Base-by-base conservation (phyloP, 2,113 vertebrate species). In the Stigmatopora argus region DNA sequence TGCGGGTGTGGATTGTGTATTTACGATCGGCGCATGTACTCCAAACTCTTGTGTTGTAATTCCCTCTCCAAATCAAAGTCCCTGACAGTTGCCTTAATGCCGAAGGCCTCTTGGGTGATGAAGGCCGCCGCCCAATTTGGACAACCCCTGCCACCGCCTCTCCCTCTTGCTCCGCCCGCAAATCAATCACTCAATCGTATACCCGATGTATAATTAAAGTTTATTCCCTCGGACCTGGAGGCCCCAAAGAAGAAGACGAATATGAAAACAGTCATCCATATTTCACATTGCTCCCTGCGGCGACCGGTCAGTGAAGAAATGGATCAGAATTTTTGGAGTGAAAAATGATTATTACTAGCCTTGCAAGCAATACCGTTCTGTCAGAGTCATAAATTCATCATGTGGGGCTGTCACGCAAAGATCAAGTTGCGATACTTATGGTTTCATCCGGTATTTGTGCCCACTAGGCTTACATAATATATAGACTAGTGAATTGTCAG, bases 11-110 rank as follows among this genome's bases (percentile, higher is more conserved):
- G 23, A 31, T 56, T 38, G 67, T 65, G 74, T 57, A 58, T 67
- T 60, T 46, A 55, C 17, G 66, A 31, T 31, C 56, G 58, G 63
- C 3, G 35, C 38, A 57, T 51, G 59, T 66, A 57, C 44, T 79
- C 78, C 69, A 78, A 74, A 66, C 7, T 46, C 59, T 71, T 66
- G 70, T 66, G 80, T 72, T 81, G 86, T 88, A 81, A 85, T 84
- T 85, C 81, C 85, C 80, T 69, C 80, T 81, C 72, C 84, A 89
- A 89, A 89, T 90, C 85, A 88, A 89, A 86, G 83, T 82, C 83
- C 70, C 74, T 83, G 86, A 89, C 85, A 88, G 81, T 83, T 86
- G 79, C 86, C 80, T 86, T 87, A 86, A 86, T 86, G 84, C 80
- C 62, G 62, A 74, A 75, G 82, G 82, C 85, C 85, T 86, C 81